These are phyloP conservation scores for Lepilemur ruficaudatus DNA, from an alignment of 2,797 vertebrate species.

Conservation along the genomic window DNA sequence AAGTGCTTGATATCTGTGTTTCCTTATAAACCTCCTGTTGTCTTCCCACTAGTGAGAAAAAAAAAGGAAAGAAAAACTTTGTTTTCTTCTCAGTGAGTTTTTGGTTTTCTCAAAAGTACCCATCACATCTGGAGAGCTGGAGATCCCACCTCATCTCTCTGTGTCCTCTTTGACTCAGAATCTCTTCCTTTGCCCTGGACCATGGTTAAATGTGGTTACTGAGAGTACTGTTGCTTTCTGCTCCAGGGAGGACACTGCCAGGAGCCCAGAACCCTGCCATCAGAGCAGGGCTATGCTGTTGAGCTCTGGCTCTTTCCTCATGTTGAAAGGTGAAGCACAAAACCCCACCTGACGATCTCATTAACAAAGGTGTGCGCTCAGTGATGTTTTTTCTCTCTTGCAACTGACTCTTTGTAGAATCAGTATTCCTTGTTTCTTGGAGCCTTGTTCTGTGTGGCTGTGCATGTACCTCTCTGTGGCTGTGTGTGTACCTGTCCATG, in stretches of 20 bases:
- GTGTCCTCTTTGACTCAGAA: neutral
- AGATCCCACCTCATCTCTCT: neutral
- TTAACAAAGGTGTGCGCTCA: neutral
- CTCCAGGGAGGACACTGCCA: neutral
- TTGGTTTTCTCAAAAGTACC: neutral
- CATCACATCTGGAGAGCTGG: neutral
- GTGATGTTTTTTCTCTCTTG: neutral
- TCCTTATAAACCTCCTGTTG: no score
- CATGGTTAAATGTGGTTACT: neutral
- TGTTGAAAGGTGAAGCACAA: neutral
- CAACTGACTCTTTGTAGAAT: neutral
- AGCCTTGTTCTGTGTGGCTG: accelerated
- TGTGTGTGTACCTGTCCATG: neutral
- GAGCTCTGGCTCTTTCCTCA: neutral
- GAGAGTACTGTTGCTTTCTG: neutral
- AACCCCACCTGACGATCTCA: neutral
- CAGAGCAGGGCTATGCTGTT: neutral
- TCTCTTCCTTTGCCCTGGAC: neutral
- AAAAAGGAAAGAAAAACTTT: no score
- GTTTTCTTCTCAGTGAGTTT: neutral
- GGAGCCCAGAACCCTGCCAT: neutral
- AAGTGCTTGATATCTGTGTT: neutral
- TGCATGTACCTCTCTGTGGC: neutral
- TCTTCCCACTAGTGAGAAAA: neutral
- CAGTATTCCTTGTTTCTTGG: neutral